Percentiles rank a stretch among this genome's conserved stretches.
These are phyloP conservation scores for Hydra vulgaris DNA, from an alignment of 30 jellyfish, hydroid and myxozoan species.

Conservation along the genomic window DNA sequence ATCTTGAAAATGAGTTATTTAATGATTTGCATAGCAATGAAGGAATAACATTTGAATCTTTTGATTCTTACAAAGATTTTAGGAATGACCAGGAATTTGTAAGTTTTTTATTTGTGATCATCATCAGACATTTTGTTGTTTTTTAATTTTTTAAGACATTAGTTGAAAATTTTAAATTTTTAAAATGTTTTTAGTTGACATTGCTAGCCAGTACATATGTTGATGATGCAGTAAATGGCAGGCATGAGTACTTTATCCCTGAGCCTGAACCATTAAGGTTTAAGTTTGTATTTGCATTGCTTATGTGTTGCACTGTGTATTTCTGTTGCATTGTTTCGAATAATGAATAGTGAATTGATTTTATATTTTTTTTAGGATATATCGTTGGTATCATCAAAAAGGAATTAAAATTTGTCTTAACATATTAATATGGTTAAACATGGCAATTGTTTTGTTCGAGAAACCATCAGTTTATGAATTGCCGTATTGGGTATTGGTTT, in stretches of 20 bases:
- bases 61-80: neutral
- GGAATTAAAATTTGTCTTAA: constrained; percentile 39
- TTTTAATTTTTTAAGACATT: neutral
- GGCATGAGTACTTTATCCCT: constrained; percentile 70
- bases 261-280: constrained; percentile 63
- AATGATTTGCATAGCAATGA: neutral
- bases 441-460: constrained; percentile 65
- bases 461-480: constrained; percentile 79
- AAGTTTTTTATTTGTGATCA: too few species aligned
- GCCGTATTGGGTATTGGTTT: constrained; percentile 76
- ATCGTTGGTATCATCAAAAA: constrained; percentile 63
- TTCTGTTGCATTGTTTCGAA: too few species aligned
- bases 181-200: constrained; percentile 24
- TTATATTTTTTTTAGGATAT: constrained; percentile 26
- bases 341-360: neutral
- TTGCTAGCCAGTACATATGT: constrained; percentile 81
- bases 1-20: neutral
- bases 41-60: neutral
- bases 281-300: neutral
- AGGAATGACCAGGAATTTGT: neutral
- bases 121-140: neutral
- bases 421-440: constrained; percentile 49
- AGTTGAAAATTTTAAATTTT: neutral
- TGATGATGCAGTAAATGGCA: constrained; percentile 68
- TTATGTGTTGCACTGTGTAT: too few species aligned